Base-by-base conservation (phyloP, 1,140 invertebrate genomes). In the Sminthurides bifidus region DNA sequence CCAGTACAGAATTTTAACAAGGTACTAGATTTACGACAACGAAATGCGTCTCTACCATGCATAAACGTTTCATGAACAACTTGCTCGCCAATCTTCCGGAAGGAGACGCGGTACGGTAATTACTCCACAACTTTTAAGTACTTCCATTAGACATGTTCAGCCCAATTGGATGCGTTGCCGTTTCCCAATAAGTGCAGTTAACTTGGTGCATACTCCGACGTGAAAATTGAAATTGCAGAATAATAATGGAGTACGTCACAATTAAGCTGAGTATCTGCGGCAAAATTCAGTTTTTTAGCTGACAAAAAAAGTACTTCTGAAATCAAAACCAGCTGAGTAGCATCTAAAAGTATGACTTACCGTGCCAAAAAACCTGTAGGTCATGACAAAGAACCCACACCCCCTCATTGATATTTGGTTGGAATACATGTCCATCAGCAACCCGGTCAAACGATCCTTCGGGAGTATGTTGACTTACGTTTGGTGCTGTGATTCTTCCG, bases 211-310 rank as follows among this genome's bases (percentile, higher is more conserved):
- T 46, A 5, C 19, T 44, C 12, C 54, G 44, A 29, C 54, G 38
- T 14, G 58, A 56, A 21, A 61, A 43, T 27, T 61, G 59, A 4
- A 61, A 30, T 43, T 61, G 59, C n/a, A 61, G 45, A 12, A 54
- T 61, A n/a, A 61, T 61, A 10, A 61, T 61, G 6, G 43, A 48
- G 19, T 61, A 61, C 1, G 59, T 61, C 1, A 57, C 52, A 53
- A 60, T 60, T 2, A 60, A 38, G 4, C 53, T 44, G 19, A 60
- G 33, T n/a, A 60, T 60, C 57, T 59, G 29, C n/a, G 33, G 27
- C 6, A 3, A 5, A 27, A 48, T 6, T 48, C 12, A 29, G n/a
- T 29, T 10, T 2, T 14, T 48, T 30, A 2, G 1, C 15, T 48
- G n/a, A 48, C 10, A 14, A 0, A 35, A 10, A 12, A 35, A 12